Base-by-base conservation (phyloP, 2,113 vertebrate genomes). In the Lepisosteus oculatus region DNA sequence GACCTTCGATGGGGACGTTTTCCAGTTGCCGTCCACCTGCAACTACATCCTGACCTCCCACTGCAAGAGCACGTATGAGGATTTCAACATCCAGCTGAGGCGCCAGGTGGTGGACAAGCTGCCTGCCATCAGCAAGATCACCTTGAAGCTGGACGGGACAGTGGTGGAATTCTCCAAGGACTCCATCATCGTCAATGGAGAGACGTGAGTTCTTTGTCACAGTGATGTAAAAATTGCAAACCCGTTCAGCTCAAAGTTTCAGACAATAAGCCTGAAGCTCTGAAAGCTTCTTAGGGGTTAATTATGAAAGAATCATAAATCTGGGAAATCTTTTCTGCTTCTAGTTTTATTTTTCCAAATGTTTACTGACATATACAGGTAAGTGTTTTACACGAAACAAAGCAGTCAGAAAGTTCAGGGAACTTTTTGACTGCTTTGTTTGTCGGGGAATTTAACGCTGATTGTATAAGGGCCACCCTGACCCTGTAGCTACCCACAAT, bases 81-180 rank as follows among this genome's bases (percentile, higher is more conserved):
- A 94, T 45, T 98, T 97, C 83, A 94, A 94, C 77, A 75, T 98
- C 71, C 95, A 96, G 85, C 79, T 96, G 4, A 89, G 93, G 59
- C 88, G 93, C 0, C 42, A 78, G 15, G 61, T 41, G 0, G 65
- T 65, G 56, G 6, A 78, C 41, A 83, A 80, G 0, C 4, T 77
- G 72, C 80, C 89, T 0, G 59, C 59, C 4, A 90, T 90, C 72
- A 84, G 72, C 71, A 79, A 61, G 0, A 73, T 97, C 67, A 65
- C 70, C 65, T 85, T 97, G 89, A 93, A 90, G 80, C 85, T 98
- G 45, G 88, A 93, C 0, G 93, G 95, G 55, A 2, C 73, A 0
- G 86, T 87, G 2, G 77, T 96, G 2, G 87, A 95, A 82, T 77
- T 98, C 65, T 82, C 76, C 14, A 69, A 45, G 0, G 17, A 13